Base-by-base conservation (phyloP, 2,888 invertebrate species). In the Frankliniella fusca region DNA sequence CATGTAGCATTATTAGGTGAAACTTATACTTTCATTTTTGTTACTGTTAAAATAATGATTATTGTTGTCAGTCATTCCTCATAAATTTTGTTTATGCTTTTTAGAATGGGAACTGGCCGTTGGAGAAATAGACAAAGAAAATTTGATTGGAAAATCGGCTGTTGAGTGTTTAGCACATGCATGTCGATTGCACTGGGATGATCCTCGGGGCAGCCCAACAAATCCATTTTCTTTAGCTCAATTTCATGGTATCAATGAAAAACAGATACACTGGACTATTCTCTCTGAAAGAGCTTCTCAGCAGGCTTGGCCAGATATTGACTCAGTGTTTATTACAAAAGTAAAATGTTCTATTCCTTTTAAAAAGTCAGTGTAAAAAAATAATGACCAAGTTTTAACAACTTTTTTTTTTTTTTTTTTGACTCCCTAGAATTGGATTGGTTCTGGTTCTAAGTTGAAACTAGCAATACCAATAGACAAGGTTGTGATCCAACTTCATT, bases 211-310 rank as follows among this genome's bases (percentile, higher is more conserved):
- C 61, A 89, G 90, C 80, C 88, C 89, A 83, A 89, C 89, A 87
- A 91, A 92, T 0, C 92, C 92, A 0, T 87, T 89, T 81, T 90
- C 90, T 0, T 86, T 92, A 0, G 90, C 89, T 82, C 90, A 90
- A 83, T 87, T 91, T 82, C 92, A 92, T 86, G 87, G 88, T 70
- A 87, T 90, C 81, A 88, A 88, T 88, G 90, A 89, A 0, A 88
- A 91, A 1, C 93, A 93, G 84, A 93, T 92, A 85, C 93, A 94
- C 84, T 94, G 93, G 92, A 91, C 93, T 0, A 92, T 92, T 0
- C 85, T 94, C 0, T 91, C 91, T 84, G 92, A 92, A 0, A 90
- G 91, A 86, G 91, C 92, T 0, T 90, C 90, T 79, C 86, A 89
- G 1, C 89, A 90, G 83, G 91, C 91, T 65, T 93, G 93, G 93